Percentiles rank a stretch among this genome's conserved stretches.
Evolutionary conservation across 2,888 invertebrate genomes (phyloP).

Genomic region (Platynereis dumerilii): DNA sequence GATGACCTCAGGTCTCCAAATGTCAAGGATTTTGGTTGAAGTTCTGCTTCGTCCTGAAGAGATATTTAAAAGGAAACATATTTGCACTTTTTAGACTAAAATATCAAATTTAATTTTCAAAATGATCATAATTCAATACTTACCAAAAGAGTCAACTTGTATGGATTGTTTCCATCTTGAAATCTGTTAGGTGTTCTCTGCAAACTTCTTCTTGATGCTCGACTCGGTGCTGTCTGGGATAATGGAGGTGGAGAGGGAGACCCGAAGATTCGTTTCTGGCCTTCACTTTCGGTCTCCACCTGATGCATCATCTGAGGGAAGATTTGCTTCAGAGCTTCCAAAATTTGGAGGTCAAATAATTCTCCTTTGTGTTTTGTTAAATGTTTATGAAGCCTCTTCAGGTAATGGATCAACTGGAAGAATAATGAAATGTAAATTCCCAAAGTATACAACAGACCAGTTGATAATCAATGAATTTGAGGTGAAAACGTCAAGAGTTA

Average conservation of each 20-base stretch:
- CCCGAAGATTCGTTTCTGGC: too few relatives aligned
- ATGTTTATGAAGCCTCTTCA: conserved; percentile 53
- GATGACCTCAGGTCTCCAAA: conserved; percentile 55
- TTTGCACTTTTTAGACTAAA: neutral
- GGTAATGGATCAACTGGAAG: conserved; percentile 53
- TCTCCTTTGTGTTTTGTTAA: conserved; percentile 47
- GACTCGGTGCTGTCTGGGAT: too few relatives aligned
- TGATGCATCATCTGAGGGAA: conserved; percentile 38
- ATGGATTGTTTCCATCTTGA: too few relatives aligned
- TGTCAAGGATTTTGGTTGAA: conserved; percentile 47
- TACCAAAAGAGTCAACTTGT: too few relatives aligned
- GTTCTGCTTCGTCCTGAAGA: conserved; percentile 45
- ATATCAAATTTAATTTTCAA: neutral
- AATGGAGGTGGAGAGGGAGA: too few relatives aligned
- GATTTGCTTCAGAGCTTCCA: conserved; percentile 47
- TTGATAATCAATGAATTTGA: too few relatives aligned
- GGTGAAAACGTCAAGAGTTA: too few relatives aligned
- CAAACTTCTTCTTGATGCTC: conserved; percentile 23
- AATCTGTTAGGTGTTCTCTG: conserved; percentile 28
- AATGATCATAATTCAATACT: neutral
- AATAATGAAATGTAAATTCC: neutral
- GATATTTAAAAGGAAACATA: conserved; percentile 9
- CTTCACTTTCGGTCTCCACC: too few relatives aligned
- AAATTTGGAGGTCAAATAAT: conserved; percentile 53
- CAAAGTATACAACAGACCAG: too few relatives aligned